Conservation (phyloP, 2,888 invertebrate species). For the Agrochola macilenta region DNA sequence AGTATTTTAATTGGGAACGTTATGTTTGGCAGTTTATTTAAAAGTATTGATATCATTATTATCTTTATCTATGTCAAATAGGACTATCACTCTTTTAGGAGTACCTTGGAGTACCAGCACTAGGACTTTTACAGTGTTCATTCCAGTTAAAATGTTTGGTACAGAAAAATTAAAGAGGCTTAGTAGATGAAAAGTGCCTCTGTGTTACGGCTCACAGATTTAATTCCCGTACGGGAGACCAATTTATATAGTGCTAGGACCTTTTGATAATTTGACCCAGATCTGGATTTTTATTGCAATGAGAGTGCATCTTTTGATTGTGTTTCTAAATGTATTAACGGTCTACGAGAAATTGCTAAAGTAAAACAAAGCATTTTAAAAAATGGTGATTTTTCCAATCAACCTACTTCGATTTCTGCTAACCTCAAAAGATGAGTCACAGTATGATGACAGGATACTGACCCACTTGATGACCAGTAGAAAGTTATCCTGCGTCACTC, state of each 20-base stretch:
- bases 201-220: not conserved
- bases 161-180: not conserved
- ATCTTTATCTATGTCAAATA: not conserved
- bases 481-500: constrained; percentile 67
- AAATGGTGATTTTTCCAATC: not conserved
- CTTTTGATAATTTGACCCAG: not conserved
- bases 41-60: not conserved
- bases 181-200: too few relatives aligned
- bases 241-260: not conserved
- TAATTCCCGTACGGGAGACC: not conserved
- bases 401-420: constrained; percentile 16
- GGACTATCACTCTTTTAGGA: not conserved
- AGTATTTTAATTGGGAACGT: not conserved
- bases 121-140: not conserved
- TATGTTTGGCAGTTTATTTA: not conserved
- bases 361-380: not conserved
- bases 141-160: not conserved
- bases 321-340: not conserved
- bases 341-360: not conserved
- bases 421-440: constrained; percentile 40
- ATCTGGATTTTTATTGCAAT: not conserved
- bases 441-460: constrained; percentile 30
- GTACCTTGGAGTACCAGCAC: not conserved
- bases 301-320: not conserved
- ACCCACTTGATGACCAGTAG: constrained; percentile 58